Evolutionary conservation across 2,888 invertebrate genomes (phyloP), one percentile per base, ranked within the genome.

Genomic region (Drosophila neotestacea): DNA sequence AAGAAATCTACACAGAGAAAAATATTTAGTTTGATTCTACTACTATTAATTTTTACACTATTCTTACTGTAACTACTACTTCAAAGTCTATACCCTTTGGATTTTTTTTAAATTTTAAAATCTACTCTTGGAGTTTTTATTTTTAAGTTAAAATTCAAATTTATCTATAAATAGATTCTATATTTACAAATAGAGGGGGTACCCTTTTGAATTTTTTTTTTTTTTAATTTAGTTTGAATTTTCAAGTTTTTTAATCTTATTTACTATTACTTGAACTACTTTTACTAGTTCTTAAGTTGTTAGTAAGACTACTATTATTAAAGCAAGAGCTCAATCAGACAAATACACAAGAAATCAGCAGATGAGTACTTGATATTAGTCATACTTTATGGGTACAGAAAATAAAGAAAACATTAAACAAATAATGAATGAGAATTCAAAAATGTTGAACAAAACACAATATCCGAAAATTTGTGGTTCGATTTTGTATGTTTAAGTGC

Each of bases 301-400:
- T 22, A 30, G 4, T 30, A 30, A 30, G 5, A 30, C 6, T 30
- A 30, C 30, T 30, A 30, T 6, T 30, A 6, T 30, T 30, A 30
- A 30, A 30, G 30, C 30, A 47, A 47, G 3, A 30, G 4, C 10
- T 47, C 6, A 30, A 54, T 54, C 42, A 32, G 54, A 54, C 54
- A 11, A 41, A 41, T 32, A 41, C 30, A 11, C 9, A 28, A 13
- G 27, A 11, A 60, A 44, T n/a, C 36, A 30, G 0, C 2, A 6
- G 1, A 4, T n/a, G n/a, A n/a, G n/a, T 22, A 16, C 1, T 11
- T 4, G 22, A n/a, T 4, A 22, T 34, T 48, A 34, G n/a, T 9
- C n/a, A 39, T 13, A 42, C 34, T n/a, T 38, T n/a, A 36, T 54
- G 61, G 61, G 66, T 61, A 66, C 61, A 54, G 54, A 47, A 41